These are phyloP conservation scores for Hypotaenidia okinawae DNA, from an alignment of 2,797 vertebrate genomes.

Conservation along the genomic window DNA sequence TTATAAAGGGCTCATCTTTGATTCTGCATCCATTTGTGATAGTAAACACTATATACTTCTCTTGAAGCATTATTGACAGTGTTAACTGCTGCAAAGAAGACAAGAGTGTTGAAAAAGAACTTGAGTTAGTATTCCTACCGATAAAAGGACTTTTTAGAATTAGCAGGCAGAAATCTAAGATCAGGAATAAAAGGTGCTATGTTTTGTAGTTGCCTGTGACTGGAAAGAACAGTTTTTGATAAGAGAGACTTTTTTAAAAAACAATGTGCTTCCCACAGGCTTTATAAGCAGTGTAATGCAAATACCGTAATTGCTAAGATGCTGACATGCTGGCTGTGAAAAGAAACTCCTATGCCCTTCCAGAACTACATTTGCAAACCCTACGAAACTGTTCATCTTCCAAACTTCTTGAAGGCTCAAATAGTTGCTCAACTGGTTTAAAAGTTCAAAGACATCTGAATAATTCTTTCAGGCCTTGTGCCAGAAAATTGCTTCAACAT, in stretches of 20 bases:
- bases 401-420: background rate
- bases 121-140: background rate
- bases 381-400: background rate
- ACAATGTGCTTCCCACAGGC: fast-evolving
- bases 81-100: background rate
- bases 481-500: background rate
- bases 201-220: background rate
- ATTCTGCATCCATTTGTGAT: background rate
- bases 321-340: background rate
- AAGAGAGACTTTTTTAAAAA: background rate
- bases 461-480: background rate
- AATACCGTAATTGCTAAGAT: background rate
- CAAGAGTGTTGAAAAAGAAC: background rate
- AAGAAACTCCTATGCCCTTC: background rate
- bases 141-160: background rate
- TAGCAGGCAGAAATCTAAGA: background rate
- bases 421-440: background rate
- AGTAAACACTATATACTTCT: background rate
- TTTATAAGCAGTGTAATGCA: background rate
- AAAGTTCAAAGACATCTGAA: background rate
- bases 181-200: background rate
- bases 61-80: background rate
- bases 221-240: background rate
- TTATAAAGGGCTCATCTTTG: background rate
- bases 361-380: background rate